A percentile compares a stretch with the other conserved stretches of the same genome.
phyloP scores from a whole-genome alignment of 2,113 vertebrate species.

The Willisornis vidua region DNA sequence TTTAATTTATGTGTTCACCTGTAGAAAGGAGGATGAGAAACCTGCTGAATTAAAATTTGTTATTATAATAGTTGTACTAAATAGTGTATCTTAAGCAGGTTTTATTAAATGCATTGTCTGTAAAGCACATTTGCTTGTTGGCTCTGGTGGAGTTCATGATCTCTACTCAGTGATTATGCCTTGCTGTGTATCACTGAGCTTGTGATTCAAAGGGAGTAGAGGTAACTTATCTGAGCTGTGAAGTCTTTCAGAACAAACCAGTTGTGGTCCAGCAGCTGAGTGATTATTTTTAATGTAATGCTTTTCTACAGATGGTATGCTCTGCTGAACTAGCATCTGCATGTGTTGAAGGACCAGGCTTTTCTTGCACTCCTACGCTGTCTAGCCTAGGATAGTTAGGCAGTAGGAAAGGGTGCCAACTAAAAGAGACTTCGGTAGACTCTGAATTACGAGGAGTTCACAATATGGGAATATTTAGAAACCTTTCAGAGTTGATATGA shows the following conservation, averaged over 20 bases:
- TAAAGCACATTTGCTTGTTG: background rate
- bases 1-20: background rate
- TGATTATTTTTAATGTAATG: background rate
- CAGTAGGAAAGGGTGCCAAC: background rate
- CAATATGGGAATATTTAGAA: background rate
- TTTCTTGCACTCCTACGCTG: background rate
- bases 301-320: background rate
- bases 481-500: background rate
- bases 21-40: background rate
- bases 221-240: background rate
- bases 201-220: background rate
- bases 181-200: background rate
- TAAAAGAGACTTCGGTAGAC: background rate
- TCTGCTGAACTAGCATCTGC: background rate
- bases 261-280: background rate
- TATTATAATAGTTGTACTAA: background rate
- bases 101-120: background rate
- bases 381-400: background rate
- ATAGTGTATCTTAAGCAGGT: background rate
- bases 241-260: background rate
- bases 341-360: background rate
- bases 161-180: background rate
- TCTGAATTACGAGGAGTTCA: background rate
- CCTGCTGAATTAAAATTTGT: background rate
- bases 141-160: background rate